phyloP scores from a whole-genome alignment of 1,140 invertebrate genomes.

The Euura lappo region DNA sequence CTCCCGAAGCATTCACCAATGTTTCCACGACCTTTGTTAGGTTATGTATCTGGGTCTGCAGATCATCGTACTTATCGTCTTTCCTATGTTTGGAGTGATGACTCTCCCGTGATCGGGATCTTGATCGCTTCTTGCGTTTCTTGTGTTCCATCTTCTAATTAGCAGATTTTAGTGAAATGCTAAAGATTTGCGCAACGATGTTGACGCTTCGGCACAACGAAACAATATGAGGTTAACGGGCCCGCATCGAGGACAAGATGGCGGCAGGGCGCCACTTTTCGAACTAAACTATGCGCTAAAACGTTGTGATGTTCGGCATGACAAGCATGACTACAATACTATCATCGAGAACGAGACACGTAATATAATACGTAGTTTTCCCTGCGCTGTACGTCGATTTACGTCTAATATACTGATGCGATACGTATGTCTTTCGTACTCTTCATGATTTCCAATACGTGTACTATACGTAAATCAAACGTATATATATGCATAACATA shows the following conservation, averaged over 20 bases:
- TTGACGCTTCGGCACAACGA: slow-evolving; percentile 24
- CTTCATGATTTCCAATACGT: no score
- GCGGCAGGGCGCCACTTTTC: slow-evolving; percentile 1
- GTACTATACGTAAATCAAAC: no score
- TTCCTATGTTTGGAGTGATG: slow-evolving; percentile 15
- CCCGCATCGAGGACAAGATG: not conserved
- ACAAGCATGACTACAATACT: no score
- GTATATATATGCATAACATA: no score
- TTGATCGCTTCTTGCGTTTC: slow-evolving; percentile 12
- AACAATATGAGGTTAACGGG: slow-evolving; percentile 23
- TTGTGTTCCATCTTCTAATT: not conserved
- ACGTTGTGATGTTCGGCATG: no score
- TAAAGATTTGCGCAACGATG: not conserved
- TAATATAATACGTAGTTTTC: no score
- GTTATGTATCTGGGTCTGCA: slow-evolving; percentile 21
- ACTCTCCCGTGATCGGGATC: slow-evolving; percentile 13
- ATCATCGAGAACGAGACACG: no score
- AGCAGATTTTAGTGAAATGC: not conserved
- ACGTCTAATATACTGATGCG: no score
- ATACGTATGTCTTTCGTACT: no score
- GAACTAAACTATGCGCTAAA: slow-evolving; percentile 8
- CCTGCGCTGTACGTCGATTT: no score
- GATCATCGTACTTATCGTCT: slow-evolving; percentile 17
- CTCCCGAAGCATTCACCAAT: not conserved
- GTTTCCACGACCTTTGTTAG: slow-evolving; percentile 16